Evolutionary conservation across 2,888 invertebrate species (phyloP), one percentile per base, ranked within the genome.

Genomic region (Lepetodrilus schrolli): DNA sequence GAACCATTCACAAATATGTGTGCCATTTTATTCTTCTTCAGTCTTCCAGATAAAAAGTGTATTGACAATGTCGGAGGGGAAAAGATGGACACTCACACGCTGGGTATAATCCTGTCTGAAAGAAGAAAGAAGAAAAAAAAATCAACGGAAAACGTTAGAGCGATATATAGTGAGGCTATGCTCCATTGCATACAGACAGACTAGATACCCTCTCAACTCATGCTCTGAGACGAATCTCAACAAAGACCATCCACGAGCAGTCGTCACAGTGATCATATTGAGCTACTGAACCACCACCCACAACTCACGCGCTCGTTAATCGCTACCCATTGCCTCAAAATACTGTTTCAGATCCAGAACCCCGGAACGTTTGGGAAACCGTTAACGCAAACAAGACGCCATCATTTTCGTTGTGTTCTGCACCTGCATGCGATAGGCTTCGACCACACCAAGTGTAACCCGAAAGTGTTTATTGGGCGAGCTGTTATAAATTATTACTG

Each of bases 161-260:
- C 17, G 23, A 2, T 43, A 13, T 58, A 34, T 58, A 4, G 10
- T 58, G 26, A 21, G 21, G 58, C 8, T 30, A 58, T 34, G 58
- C 58, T 58, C 58, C 58, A 58, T 58, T 58, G 58, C 26, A 26
- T 58, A 17, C 30, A 21, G 58, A 58, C 58, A 51, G 58, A 30
- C 30, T 17, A 30, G 30, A 30, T 30, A 23, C 7, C 58, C 21
- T 30, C 58, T 58, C 58, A 26, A 58, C 58, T 58, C 26, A 58
- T 58, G n/a, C 17, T 34, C 34, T 17, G 58, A 23, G 17, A 58
- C 34, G 58, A 58, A 58, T 58, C 58, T 2, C 10, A 58, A 58
- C 58, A 58, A 58, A 58, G 58, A 13, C 58, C 51, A 8, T 30
- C 30, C 30, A 17, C 8, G 58, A 30, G 58, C 34, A 13, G n/a